phyloP scores from a whole-genome alignment of 37 sponge, comb jelly and placozoan genomes.

The Halichondria panicea region DNA sequence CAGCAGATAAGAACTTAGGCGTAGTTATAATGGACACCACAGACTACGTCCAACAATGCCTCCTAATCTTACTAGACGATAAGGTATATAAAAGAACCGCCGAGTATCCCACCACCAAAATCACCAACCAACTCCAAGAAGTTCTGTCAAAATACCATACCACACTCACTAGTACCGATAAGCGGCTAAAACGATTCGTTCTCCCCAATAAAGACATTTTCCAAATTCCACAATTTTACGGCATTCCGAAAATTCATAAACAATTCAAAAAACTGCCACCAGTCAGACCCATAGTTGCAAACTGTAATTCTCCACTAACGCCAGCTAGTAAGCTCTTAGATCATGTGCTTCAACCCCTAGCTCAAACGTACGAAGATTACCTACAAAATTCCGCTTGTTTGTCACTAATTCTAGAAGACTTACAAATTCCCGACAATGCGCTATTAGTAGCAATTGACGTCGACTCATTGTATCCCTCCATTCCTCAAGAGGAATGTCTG shows the following conservation, averaged over 20 bases:
- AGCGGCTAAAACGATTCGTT: not conserved
- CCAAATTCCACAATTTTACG: conserved; percentile 22
- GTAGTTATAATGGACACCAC: conserved; percentile 14
- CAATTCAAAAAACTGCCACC: conserved; percentile 6
- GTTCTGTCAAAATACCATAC: not conserved
- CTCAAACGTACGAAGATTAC: conserved; percentile 27
- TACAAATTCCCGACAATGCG: conserved; percentile 11
- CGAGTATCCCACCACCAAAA: conserved; percentile 57
- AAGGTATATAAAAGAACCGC: conserved; percentile 19
- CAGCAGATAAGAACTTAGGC: conserved; percentile 31
- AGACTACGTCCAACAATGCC: conserved; percentile 18
- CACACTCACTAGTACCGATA: not conserved
- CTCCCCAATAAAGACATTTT: not conserved
- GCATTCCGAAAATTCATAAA: conserved; percentile 35
- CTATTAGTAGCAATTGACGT: conserved; percentile 37
- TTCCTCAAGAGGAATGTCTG: conserved; percentile 31
- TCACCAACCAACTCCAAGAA: conserved; percentile 8
- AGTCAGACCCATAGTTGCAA: conserved; percentile 27
- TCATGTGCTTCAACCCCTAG: conserved; percentile 37
- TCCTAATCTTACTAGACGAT: not conserved
- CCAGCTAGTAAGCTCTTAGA: conserved; percentile 15
- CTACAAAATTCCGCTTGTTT: conserved; percentile 29
- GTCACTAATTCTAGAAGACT: not conserved
- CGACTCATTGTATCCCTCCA: conserved; percentile 27
- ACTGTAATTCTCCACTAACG: conserved; percentile 6